Evolutionary conservation across 2,113 vertebrate species (phyloP).

Genomic region (Lepus europaeus): DNA sequence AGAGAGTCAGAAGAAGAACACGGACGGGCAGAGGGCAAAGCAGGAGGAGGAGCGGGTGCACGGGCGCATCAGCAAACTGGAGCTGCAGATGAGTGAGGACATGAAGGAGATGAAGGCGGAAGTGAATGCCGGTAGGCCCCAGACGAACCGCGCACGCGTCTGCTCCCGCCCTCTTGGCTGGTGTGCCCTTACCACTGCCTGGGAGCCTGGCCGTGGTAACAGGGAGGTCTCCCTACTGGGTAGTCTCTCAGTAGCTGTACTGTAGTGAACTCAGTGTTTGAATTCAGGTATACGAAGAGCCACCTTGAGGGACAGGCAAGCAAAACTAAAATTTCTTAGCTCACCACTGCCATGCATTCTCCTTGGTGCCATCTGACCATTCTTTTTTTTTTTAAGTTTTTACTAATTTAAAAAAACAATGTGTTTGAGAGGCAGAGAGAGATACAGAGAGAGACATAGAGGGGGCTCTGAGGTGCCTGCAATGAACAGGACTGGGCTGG

Average conservation of each 20-base stretch:
- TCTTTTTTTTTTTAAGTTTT: not conserved
- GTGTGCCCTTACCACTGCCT: not conserved
- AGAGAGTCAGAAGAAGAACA: slow-evolving; percentile 86
- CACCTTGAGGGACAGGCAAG: not conserved
- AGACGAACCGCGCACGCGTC: accelerated
- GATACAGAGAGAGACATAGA: no score
- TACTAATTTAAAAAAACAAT: no score
- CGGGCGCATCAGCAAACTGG: slow-evolving; percentile 86
- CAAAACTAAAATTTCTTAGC: not conserved
- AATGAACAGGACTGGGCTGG: no score
- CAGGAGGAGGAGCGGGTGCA: slow-evolving; percentile 88
- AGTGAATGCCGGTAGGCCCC: slow-evolving; percentile 88
- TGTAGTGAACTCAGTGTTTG: not conserved
- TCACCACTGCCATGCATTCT: not conserved
- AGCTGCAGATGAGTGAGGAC: slow-evolving; percentile 87
- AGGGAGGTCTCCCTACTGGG: not conserved
- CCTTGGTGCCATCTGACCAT: not conserved
- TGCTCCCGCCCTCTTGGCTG: not conserved
- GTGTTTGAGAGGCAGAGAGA: no score
- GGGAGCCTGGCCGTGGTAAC: not conserved
- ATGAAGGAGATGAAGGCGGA: slow-evolving; percentile 90
- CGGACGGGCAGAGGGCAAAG: slow-evolving; percentile 80
- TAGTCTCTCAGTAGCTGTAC: not conserved
- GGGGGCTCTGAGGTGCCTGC: no score
- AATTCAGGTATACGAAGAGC: not conserved